phyloP scores from a whole-genome alignment of 2,113 vertebrate genomes.

The Nyctereutes procyonoides region DNA sequence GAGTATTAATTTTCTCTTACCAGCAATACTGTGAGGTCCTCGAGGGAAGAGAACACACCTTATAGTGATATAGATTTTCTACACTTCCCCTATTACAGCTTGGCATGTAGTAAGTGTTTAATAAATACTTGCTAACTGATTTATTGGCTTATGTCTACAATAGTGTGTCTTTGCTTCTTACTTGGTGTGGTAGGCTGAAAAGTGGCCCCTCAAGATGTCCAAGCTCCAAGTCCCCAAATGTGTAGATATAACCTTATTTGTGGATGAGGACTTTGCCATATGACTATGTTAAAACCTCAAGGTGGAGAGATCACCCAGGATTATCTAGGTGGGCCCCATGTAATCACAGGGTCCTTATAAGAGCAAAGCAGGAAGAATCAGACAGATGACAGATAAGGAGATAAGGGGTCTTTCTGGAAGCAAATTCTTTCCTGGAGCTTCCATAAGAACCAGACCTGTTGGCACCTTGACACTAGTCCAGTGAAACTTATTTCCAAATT shows the following conservation, averaged over 20 bases:
- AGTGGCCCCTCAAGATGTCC: neutral
- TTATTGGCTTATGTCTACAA: neutral
- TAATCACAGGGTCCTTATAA: neutral
- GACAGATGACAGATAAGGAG: neutral
- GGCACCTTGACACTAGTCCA: neutral
- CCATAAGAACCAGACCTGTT: neutral
- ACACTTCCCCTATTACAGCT: neutral
- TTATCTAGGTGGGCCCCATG: no score
- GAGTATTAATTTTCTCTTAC: neutral
- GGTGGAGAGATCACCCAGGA: neutral
- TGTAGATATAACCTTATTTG: neutral
- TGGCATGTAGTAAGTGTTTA: neutral
- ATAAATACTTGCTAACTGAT: neutral
- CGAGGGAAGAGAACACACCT: neutral
- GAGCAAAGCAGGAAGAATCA: neutral
- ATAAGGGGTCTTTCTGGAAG: neutral
- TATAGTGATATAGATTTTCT: neutral
- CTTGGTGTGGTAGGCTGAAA: neutral
- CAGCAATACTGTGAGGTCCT: neutral
- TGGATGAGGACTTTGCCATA: neutral
- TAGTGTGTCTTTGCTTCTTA: neutral
- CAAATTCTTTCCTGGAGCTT: neutral
- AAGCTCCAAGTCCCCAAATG: neutral
- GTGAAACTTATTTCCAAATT: neutral
- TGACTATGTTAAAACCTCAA: neutral